Conservation (phyloP, 2,113 vertebrate species). For the Casuarius casuarius region DNA sequence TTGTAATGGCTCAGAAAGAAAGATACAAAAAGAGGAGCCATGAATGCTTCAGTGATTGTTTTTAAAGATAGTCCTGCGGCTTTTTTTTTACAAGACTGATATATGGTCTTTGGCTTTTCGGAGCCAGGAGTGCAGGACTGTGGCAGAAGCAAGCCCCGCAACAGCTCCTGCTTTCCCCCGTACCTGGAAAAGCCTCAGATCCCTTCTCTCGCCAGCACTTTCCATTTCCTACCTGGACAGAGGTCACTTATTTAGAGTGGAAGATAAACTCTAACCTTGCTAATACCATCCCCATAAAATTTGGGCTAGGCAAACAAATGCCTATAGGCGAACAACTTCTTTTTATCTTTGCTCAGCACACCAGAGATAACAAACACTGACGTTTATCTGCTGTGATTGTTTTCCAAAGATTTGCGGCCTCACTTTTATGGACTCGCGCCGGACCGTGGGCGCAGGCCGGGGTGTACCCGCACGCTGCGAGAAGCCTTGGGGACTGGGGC, state of each 20-base stretch:
- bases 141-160: neutral
- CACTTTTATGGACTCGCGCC: neutral
- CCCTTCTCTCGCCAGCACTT: neutral
- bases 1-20: fast-evolving
- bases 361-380: slow-evolving; percentile 30
- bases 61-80: fast-evolving
- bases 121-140: too few species aligned
- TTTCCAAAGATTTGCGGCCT: neutral
- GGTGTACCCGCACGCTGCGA: fast-evolving
- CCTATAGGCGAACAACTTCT: neutral
- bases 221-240: neutral
- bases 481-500: fast-evolving
- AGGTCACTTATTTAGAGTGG: neutral
- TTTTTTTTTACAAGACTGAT: neutral
- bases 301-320: neutral
- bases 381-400: neutral
- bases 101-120: neutral
- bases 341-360: neutral
- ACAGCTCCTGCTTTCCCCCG: neutral
- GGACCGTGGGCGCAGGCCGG: neutral
- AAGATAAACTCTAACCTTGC: slow-evolving; percentile 47
- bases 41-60: neutral
- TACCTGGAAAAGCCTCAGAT: too few species aligned
- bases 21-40: fast-evolving
- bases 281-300: neutral